These are phyloP conservation scores for Chaetophractus vellerosus DNA, from an alignment of 2,797 vertebrate species.

Conservation along the genomic window DNA sequence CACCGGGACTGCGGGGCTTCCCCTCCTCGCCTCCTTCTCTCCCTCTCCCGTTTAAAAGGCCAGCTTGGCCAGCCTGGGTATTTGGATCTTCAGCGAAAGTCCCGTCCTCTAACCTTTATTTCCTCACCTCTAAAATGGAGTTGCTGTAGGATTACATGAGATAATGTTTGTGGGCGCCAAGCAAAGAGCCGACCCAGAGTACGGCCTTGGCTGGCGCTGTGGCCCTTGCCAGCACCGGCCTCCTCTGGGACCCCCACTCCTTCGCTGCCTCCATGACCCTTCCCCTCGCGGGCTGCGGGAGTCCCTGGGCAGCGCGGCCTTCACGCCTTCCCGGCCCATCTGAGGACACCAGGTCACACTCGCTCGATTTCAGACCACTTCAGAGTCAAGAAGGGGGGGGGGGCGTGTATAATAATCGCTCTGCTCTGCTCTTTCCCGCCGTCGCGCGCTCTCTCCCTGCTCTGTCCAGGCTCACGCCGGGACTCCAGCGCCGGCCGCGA, in stretches of 20 bases:
- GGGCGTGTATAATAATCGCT: accelerated
- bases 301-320: neutral
- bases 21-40: neutral
- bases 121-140: neutral
- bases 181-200: neutral
- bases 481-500: accelerated
- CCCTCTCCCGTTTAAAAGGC: no score
- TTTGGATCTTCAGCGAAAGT: neutral
- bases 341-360: neutral
- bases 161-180: neutral
- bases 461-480: accelerated
- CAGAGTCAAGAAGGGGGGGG: neutral
- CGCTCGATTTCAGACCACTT: neutral
- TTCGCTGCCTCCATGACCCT: neutral
- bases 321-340: accelerated
- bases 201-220: accelerated
- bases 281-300: neutral
- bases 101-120: neutral
- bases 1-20: neutral
- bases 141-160: neutral
- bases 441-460: no score
- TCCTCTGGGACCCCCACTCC: neutral
- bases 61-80: no score
- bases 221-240: accelerated
- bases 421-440: accelerated